Conservation (phyloP, 2,888 invertebrate species). For the Scaptomyza reducta region DNA sequence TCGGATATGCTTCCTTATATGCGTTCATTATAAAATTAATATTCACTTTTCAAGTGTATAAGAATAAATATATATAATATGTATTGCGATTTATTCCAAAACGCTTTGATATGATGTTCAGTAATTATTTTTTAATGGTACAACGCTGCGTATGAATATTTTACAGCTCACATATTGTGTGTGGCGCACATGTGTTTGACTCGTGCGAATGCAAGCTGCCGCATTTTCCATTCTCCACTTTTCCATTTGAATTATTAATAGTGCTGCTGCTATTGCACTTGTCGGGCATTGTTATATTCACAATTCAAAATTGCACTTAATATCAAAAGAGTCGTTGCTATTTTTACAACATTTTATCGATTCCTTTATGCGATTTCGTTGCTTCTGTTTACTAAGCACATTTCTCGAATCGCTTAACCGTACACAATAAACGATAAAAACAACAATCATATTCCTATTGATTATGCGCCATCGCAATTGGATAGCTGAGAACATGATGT, state of each 20-base stretch:
- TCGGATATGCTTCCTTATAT: too few species aligned
- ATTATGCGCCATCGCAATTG: background rate
- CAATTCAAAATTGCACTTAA: conserved; percentile 69
- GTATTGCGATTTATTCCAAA: background rate
- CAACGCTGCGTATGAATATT: conserved; percentile 57
- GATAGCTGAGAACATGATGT: background rate
- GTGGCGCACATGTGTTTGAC: conserved; percentile 35
- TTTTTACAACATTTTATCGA: conserved; percentile 70
- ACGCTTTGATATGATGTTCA: background rate
- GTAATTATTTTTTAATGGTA: conserved; percentile 37
- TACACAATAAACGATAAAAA: conserved; percentile 5
- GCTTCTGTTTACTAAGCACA: conserved; percentile 58
- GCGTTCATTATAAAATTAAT: too few species aligned
- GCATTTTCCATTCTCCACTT: conserved; percentile 46
- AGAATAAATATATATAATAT: too few species aligned
- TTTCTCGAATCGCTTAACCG: conserved; percentile 37
- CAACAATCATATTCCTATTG: conserved; percentile 9
- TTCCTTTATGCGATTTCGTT: conserved; percentile 53
- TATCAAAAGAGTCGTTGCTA: conserved; percentile 67
- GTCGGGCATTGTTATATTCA: conserved; percentile 53
- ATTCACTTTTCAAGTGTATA: too few species aligned
- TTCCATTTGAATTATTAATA: conserved; percentile 22
- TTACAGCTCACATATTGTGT: conserved; percentile 19
- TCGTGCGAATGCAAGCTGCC: conserved; percentile 21
- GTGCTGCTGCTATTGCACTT: conserved; percentile 44